Percentiles rank a stretch among this genome's conserved stretches.
These are phyloP conservation scores for Corbicula japonica DNA, from an alignment of 2,888 invertebrate genomes.

Conservation along the genomic window DNA sequence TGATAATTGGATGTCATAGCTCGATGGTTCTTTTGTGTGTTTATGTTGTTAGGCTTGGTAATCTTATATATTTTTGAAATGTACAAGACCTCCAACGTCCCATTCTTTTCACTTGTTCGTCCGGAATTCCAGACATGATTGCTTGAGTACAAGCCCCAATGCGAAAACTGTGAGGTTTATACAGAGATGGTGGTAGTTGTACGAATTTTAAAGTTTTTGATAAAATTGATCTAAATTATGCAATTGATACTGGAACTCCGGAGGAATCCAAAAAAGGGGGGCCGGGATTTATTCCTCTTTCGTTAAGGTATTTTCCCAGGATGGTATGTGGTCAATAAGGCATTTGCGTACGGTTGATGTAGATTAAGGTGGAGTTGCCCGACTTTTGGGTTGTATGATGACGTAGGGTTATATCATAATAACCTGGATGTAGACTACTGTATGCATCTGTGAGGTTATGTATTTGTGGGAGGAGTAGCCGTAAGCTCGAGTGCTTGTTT, in stretches of 20 bases:
- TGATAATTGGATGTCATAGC: no score
- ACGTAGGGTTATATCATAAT: neutral
- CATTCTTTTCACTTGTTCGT: slow-evolving; percentile 25
- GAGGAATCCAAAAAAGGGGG: neutral
- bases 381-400: slow-evolving; percentile 13
- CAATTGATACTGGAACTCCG: neutral
- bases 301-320: no score
- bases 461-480: neutral
- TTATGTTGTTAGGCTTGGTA: no score
- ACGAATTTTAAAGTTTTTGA: slow-evolving; percentile 6
- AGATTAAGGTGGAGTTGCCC: neutral
- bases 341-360: no score
- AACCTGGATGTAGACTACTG: neutral
- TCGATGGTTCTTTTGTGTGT: no score
- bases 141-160: slow-evolving; percentile 43
- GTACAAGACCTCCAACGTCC: slow-evolving; percentile 50
- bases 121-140: slow-evolving; percentile 26
- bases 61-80: slow-evolving; percentile 31
- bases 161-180: slow-evolving; percentile 41
- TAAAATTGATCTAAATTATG: slow-evolving; percentile 1
- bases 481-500: slow-evolving; percentile 8
- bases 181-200: slow-evolving; percentile 1
- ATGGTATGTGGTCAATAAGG: no score
- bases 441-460: no score
- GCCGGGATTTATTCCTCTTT: neutral